phyloP scores from a whole-genome alignment of 2,113 vertebrate species.

The Eclectus roratus region DNA sequence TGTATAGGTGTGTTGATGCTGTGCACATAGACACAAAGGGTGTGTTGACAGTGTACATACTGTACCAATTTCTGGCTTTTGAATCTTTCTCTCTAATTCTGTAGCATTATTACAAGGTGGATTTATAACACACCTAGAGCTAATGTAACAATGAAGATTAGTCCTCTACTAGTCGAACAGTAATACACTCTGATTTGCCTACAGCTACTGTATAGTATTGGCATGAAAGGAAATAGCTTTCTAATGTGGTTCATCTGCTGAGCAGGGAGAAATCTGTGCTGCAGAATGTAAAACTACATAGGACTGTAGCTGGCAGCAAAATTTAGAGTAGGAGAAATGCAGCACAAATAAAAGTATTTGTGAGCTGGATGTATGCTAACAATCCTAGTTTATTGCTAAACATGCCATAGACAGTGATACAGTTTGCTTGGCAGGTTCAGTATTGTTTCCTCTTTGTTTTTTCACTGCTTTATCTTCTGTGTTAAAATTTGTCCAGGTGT shows the following conservation, averaged over 20 bases:
- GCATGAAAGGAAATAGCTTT: slow-evolving; percentile 70
- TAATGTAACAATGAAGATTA: slow-evolving; percentile 67
- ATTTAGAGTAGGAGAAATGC: slow-evolving; percentile 57
- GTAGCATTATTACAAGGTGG: slow-evolving; percentile 59
- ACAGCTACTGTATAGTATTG: slow-evolving; percentile 56
- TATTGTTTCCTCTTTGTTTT: not conserved
- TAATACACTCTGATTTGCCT: slow-evolving; percentile 64
- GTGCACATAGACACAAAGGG: not conserved
- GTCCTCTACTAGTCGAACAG: slow-evolving; percentile 48
- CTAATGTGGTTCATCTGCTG: slow-evolving; percentile 66
- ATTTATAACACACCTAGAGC: slow-evolving; percentile 69
- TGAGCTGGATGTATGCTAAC: slow-evolving; percentile 62
- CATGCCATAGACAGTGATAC: not conserved
- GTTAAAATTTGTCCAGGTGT: not conserved
- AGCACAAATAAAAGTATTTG: slow-evolving; percentile 57
- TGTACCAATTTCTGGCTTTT: not conserved
- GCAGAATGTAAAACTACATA: slow-evolving; percentile 61
- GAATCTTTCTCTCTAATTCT: slow-evolving; percentile 1
- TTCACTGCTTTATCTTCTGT: not conserved
- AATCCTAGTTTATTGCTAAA: slow-evolving; percentile 54
- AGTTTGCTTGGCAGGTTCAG: not conserved
- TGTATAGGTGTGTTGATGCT: accelerated
- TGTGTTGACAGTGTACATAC: not conserved
- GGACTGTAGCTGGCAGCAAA: slow-evolving; percentile 64
- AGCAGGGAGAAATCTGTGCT: slow-evolving; percentile 69